Conservation (phyloP, 2,888 invertebrate species). For the Saturnia pavonia region DNA sequence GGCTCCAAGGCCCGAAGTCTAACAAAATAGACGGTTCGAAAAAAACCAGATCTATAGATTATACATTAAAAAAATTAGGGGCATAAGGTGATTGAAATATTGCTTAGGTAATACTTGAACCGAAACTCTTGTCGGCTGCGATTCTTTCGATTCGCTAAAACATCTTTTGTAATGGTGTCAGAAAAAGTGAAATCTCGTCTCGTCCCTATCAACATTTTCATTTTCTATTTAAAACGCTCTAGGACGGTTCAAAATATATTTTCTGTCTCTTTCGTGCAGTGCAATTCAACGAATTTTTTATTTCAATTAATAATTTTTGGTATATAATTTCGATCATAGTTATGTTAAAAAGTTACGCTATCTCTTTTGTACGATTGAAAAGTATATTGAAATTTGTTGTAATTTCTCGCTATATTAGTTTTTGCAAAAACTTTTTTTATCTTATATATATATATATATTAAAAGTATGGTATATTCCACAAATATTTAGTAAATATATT, state of each 20-base stretch:
- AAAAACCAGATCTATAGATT: too few species aligned
- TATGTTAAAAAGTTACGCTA: conserved; percentile 42
- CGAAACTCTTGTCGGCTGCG: too few species aligned
- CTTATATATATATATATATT: not conserved
- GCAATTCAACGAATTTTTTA: not conserved
- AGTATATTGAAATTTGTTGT: conserved; percentile 25
- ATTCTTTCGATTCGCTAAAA: not conserved
- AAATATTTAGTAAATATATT: not conserved
- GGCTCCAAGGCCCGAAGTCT: too few species aligned
- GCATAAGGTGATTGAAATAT: too few species aligned
- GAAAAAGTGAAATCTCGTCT: not conserved
- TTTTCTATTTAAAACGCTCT: not conserved
- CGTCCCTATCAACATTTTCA: not conserved
- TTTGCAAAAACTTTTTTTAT: conserved; percentile 26
- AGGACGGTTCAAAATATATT: not conserved
- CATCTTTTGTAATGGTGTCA: not conserved
- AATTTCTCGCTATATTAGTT: conserved; percentile 26
- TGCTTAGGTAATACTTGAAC: too few species aligned
- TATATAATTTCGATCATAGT: conserved; percentile 36
- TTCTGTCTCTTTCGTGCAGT: not conserved
- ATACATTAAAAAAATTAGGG: too few species aligned
- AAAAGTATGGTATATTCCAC: too few species aligned
- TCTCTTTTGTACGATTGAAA: conserved; percentile 38
- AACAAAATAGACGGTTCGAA: too few species aligned
- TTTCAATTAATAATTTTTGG: conserved; percentile 15